phyloP scores from a whole-genome alignment of 2,113 vertebrate species.

The Paralichthys olivaceus region DNA sequence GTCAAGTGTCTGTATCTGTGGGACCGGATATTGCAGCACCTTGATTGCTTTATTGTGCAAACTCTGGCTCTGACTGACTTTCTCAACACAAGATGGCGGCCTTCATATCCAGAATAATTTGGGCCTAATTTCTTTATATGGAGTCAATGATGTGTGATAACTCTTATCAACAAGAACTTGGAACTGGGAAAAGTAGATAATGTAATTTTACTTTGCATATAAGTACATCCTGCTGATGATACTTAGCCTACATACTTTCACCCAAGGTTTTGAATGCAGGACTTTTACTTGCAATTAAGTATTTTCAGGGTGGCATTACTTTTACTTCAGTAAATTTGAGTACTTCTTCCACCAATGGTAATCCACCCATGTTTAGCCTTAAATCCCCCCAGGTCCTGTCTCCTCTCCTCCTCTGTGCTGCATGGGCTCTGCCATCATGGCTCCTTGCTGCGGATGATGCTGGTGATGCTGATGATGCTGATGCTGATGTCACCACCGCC shows the following conservation, averaged over 20 bases:
- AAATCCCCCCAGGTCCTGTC: neutral
- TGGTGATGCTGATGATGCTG: conserved; percentile 63
- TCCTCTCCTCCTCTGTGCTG: conserved; percentile 33
- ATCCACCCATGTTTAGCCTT: too few species aligned
- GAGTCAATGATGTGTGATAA: too few species aligned
- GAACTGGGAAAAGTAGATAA: too few species aligned
- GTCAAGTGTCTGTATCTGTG: too few species aligned
- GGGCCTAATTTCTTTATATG: neutral
- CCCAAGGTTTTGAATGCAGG: too few species aligned
- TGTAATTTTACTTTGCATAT: too few species aligned
- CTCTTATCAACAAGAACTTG: too few species aligned
- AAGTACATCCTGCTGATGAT: too few species aligned
- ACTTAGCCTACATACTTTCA: neutral
- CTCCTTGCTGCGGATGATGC: conserved; percentile 37
- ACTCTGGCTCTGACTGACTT: neutral
- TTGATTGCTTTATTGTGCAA: too few species aligned
- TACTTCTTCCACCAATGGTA: too few species aligned
- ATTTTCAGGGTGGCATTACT: neutral
- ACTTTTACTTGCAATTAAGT: neutral
- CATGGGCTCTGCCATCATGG: conserved; percentile 54
- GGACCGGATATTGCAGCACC: too few species aligned
- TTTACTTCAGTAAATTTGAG: neutral
- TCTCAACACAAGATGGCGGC: neutral
- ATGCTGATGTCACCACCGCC: conserved; percentile 81
- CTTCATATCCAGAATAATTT: neutral